A percentile compares a stretch with the other conserved stretches of the same genome.
Evolutionary conservation across 2,113 vertebrate genomes (phyloP).

Genomic region (Dipodomys merriami): DNA sequence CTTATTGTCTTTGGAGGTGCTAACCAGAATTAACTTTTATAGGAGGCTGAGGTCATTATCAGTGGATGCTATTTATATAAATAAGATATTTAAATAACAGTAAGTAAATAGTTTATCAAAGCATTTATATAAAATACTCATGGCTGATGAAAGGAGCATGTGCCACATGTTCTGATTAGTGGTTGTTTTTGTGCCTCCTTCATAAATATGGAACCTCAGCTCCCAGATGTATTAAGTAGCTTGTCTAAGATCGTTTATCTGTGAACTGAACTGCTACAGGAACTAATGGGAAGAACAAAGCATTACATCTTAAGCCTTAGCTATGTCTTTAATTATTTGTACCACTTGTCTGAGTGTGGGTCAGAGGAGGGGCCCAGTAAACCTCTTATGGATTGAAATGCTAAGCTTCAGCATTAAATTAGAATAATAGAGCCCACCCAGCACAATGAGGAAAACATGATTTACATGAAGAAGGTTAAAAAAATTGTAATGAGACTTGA

Average conservation of each 20-base stretch:
- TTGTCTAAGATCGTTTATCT: constrained; percentile 15
- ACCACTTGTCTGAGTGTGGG: neutral
- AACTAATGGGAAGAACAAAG: neutral
- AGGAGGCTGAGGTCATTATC: no score
- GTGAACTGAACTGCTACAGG: neutral
- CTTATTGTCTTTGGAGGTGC: no score
- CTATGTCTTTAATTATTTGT: constrained; percentile 11
- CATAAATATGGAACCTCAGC: constrained; percentile 2
- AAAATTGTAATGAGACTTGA: neutral
- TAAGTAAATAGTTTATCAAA: no score
- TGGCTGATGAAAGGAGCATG: constrained; percentile 15
- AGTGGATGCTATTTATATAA: no score
- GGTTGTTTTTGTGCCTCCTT: neutral
- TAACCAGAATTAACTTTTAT: no score
- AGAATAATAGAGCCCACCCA: neutral
- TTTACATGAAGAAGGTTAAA: neutral
- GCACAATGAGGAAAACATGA: neutral
- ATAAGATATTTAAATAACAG: neutral
- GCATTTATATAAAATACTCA: neutral
- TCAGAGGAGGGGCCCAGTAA: neutral
- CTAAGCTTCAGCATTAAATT: neutral
- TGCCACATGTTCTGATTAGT: neutral
- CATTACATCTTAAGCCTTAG: neutral
- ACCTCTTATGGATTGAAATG: neutral
- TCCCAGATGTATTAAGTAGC: neutral